These are phyloP conservation scores for Strongylocentrotus purpuratus DNA, from an alignment of 35 echinoderm and acorn worm species.

Conservation along the genomic window DNA sequence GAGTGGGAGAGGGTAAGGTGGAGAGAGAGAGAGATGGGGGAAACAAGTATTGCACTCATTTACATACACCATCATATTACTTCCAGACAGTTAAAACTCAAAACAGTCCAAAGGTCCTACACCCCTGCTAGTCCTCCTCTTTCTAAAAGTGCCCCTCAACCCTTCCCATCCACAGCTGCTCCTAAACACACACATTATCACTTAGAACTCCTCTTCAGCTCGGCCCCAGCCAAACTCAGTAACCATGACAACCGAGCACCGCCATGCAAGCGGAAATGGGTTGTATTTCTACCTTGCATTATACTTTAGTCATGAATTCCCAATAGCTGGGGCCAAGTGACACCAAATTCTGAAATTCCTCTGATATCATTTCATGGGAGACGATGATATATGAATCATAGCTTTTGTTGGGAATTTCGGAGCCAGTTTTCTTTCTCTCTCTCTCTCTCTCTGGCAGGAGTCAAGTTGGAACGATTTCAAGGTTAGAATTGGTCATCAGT, in stretches of 20 bases:
- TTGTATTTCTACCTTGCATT: neutral
- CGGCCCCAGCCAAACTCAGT: neutral
- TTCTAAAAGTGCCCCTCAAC: too few relatives aligned
- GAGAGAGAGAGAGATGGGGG: too few relatives aligned
- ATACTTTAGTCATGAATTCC: neutral
- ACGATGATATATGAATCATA: neutral
- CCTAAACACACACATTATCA: neutral
- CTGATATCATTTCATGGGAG: neutral
- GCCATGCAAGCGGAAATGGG: neutral
- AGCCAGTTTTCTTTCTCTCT: neutral
- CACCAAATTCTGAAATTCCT: neutral
- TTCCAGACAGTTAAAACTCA: too few relatives aligned
- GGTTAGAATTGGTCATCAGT: neutral
- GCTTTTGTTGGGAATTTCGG: neutral
- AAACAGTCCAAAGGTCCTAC: too few relatives aligned
- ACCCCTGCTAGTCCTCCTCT: too few relatives aligned
- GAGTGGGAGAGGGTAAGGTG: too few relatives aligned
- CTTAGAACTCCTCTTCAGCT: neutral
- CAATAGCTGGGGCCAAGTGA: neutral
- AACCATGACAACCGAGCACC: neutral
- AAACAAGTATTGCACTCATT: too few relatives aligned
- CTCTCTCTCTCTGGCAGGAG: neutral
- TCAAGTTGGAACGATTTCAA: constrained; percentile 3
- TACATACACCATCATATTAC: too few relatives aligned
- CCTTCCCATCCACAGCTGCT: too few relatives aligned